Evolutionary conservation across 1,140 invertebrate species (phyloP), one percentile per base, ranked within the genome.

Genomic region (Oedothorax gibbosus): DNA sequence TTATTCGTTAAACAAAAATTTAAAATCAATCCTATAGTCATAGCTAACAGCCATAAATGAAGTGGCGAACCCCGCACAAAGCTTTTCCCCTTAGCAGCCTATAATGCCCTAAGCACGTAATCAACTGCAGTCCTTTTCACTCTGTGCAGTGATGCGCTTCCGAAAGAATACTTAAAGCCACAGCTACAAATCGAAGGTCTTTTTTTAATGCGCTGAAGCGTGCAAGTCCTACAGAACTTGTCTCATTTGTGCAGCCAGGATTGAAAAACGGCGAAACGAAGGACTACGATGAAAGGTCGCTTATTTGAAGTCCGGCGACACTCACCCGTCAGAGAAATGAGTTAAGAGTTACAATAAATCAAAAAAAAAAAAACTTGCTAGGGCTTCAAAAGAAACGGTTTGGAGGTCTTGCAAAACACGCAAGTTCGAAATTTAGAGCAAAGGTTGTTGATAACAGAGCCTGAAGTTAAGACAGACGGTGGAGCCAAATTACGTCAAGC

Each of bases 121-220:
- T 51, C 64, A 54, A 66, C 66, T 15, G 54, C 35, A 50, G 62
- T 68, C 50, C 50, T 79, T 35, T 66, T 57, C 20, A 64, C 20
- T 60, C 12, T 15, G 49, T 64, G 80, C 80, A 82, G 20, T 64
- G 69, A 82, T 64, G 69, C 80, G 57, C 80, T 62, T 10, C 68
- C 15, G 53, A 62, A 72, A 15, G 69, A 82, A 64, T 50, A 62
- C 68, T 81, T 82, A 21, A 71, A 53, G 15, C 21, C 35, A 54
- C 54, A 21, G 53, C 35, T 60, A 80, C 54, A 57, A 51, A 77
- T 60, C 64, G 56, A 14, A n/a, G 15, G 35, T 20, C 62, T 49
- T 54, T 65, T 54, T 18, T 20, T 56, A 4, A 12, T 82, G 72
- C 80, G 65, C n/a, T 72, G 64, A 82, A 60, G 80, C 78, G 57